These are phyloP conservation scores for Physella acuta DNA, from an alignment of 1,140 invertebrate species.

Conservation along the genomic window DNA sequence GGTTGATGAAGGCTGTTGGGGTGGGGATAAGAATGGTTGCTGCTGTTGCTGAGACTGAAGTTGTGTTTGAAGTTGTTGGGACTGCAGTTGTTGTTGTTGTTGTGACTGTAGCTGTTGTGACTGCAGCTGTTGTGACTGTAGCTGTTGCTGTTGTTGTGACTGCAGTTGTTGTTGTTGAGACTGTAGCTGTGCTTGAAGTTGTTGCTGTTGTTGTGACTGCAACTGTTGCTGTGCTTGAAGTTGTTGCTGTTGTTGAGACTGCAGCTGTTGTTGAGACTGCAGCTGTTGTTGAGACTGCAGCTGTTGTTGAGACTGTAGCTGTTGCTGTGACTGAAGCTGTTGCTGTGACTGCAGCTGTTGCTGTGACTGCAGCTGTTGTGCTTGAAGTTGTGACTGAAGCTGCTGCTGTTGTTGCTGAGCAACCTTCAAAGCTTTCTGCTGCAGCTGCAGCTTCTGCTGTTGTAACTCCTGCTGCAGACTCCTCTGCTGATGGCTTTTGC, in stretches of 20 bases:
- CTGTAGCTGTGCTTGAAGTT: conserved; percentile 7
- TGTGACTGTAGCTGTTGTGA: conserved; percentile 18
- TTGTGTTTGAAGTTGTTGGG: neutral
- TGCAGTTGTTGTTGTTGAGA: conserved; percentile 1
- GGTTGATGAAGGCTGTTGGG: conserved; percentile 16
- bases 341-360: conserved; percentile 5
- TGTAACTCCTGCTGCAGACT: conserved; percentile 13
- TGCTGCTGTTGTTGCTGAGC: conserved; percentile 19
- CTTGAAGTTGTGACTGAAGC: conserved; percentile 3
- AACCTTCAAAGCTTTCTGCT: no score
- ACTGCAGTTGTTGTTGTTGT: conserved; percentile 11
- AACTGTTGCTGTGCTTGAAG: conserved; percentile 14
- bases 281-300: conserved; percentile 10
- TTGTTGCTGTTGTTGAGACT: conserved; percentile 7
- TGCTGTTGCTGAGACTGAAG: no score
- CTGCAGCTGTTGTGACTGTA: conserved; percentile 8
- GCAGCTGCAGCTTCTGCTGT: neutral
- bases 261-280: neutral
- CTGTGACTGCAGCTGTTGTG: conserved; percentile 16
- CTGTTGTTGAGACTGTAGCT: no score
- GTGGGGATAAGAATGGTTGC: conserved; percentile 18
- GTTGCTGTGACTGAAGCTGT: neutral
- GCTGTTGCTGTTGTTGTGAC: conserved; percentile 22
- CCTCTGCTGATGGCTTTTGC: conserved; percentile 5
- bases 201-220: neutral